phyloP scores from a whole-genome alignment of 2,113 vertebrate genomes.

The Colius striatus region DNA sequence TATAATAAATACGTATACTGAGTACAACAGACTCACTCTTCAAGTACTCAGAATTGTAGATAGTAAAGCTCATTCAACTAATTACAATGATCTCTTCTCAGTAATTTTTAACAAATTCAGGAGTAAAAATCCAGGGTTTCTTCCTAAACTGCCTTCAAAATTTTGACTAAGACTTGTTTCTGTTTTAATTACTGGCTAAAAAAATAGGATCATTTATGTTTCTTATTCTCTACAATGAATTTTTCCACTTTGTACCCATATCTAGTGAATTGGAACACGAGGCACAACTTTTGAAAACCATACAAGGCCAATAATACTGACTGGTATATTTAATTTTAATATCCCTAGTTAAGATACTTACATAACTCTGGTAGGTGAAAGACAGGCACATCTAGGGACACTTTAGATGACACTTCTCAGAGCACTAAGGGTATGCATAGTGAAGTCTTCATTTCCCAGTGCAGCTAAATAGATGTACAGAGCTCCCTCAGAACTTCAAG shows the following conservation, averaged over 20 bases:
- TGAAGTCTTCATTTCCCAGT: neutral
- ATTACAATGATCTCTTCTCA: neutral
- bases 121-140: neutral
- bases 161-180: neutral
- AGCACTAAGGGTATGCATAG: neutral
- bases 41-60: neutral
- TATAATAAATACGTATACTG: neutral
- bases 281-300: neutral
- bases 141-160: neutral
- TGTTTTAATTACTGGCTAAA: neutral
- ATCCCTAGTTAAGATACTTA: neutral
- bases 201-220: neutral
- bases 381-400: neutral
- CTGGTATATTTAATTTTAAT: neutral
- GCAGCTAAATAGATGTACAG: neutral
- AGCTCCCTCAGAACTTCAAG: neutral
- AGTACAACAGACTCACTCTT: neutral
- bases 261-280: neutral
- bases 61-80: neutral
- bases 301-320: neutral
- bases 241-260: neutral
- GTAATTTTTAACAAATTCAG: neutral
- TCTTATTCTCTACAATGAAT: neutral
- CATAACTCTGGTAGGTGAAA: neutral
- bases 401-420: neutral